Conservation (phyloP, 2,888 invertebrate genomes). For the Octonoba sinensis region DNA sequence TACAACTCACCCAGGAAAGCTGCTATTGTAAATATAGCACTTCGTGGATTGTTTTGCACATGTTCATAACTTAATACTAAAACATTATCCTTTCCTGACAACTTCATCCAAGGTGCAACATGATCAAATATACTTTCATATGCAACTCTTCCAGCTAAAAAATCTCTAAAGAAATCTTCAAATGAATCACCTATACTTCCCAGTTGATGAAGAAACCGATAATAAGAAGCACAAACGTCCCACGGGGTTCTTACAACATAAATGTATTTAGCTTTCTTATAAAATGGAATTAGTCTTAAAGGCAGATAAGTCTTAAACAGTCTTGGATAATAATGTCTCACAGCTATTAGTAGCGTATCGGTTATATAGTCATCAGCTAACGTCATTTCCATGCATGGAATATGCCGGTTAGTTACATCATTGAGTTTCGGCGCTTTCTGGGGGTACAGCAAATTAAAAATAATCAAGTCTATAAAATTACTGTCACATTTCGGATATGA, state of each 20-base stretch:
- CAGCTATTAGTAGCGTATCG: not conserved
- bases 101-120: slow-evolving; percentile 19
- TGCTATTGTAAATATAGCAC: slow-evolving; percentile 27
- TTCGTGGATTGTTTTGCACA: slow-evolving; percentile 32
- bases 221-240: slow-evolving; percentile 27
- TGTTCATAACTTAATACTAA: slow-evolving; percentile 31
- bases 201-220: slow-evolving; percentile 5
- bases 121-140: slow-evolving; percentile 36
- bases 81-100: slow-evolving; percentile 15
- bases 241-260: slow-evolving; percentile 37
- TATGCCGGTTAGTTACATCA: slow-evolving; percentile 10
- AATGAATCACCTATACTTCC: slow-evolving; percentile 12
- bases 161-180: slow-evolving; percentile 22
- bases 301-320: slow-evolving; percentile 42
- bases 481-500: slow-evolving; percentile 52
- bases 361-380: not conserved
- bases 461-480: slow-evolving; percentile 19
- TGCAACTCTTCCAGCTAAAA: slow-evolving; percentile 16
- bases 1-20: slow-evolving; percentile 37
- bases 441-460: slow-evolving; percentile 32
- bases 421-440: not conserved
- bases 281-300: slow-evolving; percentile 12
- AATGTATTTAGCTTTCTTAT: slow-evolving; percentile 39
- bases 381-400: slow-evolving; percentile 36
- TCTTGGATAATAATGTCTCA: slow-evolving; percentile 8